Conservation (phyloP, 2,113 vertebrate genomes). For the Alosa alosa region DNA sequence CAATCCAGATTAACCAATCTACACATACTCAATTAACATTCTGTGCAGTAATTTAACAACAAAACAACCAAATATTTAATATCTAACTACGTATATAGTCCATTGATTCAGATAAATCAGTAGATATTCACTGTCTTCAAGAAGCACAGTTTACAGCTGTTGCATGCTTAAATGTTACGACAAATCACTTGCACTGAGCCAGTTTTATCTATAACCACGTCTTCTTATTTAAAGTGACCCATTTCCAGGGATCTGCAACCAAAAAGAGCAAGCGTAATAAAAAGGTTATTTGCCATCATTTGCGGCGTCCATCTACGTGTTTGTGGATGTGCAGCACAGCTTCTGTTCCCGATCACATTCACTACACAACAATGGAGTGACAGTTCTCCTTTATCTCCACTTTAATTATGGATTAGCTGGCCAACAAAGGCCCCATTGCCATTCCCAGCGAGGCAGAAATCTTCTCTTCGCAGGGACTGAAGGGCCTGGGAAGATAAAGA, state of each 20-base stretch:
- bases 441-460: background rate
- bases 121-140: background rate
- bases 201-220: background rate
- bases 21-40: too few species aligned
- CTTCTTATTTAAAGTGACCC: background rate
- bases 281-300: slow-evolving; percentile 1
- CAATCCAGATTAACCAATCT: too few species aligned
- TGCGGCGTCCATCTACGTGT: background rate
- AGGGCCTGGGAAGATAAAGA: background rate
- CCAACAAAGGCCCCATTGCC: slow-evolving; percentile 22
- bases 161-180: background rate
- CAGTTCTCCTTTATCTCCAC: slow-evolving; percentile 40
- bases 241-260: background rate
- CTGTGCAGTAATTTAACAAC: too few species aligned
- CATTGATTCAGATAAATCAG: background rate
- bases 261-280: background rate
- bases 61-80: background rate
- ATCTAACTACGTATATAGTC: background rate
- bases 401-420: slow-evolving; percentile 44
- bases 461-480: slow-evolving; percentile 21
- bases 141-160: background rate
- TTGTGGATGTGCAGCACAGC: background rate
- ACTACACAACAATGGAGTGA: slow-evolving; percentile 34
- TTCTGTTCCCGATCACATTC: slow-evolving; percentile 29
- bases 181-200: background rate